A percentile compares a stretch with the other conserved stretches of the same genome.
Conservation (phyloP, 2,888 invertebrate genomes). For the Carpatolechia fugitivella region DNA sequence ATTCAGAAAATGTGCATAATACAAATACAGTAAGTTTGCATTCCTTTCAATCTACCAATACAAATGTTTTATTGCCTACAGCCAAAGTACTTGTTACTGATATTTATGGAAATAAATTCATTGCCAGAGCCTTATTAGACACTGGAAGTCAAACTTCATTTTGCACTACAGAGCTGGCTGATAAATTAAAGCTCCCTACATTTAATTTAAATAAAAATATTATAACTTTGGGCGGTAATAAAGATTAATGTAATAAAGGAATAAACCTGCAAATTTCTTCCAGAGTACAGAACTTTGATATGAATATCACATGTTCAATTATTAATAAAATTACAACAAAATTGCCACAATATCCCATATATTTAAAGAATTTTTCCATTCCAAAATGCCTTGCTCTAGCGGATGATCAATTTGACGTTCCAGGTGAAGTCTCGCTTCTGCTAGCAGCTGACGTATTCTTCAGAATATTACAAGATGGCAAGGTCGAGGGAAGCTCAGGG, state of each 20-base stretch:
- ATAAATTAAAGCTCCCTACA: background rate
- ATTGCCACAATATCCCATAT: background rate
- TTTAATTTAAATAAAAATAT: background rate
- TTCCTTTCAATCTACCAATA: too few relatives aligned
- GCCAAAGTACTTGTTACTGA: too few relatives aligned
- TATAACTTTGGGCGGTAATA: background rate
- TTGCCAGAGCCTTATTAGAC: background rate
- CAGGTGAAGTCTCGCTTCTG: background rate
- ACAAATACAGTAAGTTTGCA: too few relatives aligned
- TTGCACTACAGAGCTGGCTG: background rate
- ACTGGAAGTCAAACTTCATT: background rate
- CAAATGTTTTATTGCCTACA: too few relatives aligned
- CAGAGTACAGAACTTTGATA: background rate
- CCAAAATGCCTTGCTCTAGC: background rate
- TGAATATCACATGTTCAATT: background rate
- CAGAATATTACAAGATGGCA: background rate
- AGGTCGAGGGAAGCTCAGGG: background rate
- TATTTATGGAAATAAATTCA: background rate
- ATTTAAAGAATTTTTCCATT: background rate
- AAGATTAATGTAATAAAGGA: background rate
- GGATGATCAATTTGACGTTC: background rate
- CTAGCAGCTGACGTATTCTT: slow-evolving; percentile 1
- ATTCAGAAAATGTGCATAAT: too few relatives aligned
- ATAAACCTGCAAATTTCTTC: background rate
- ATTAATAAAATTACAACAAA: background rate